Percentiles rank a stretch among this genome's conserved stretches.
These are phyloP conservation scores for Drosophila miranda DNA, from an alignment of 1,140 invertebrate genomes.

Conservation along the genomic window DNA sequence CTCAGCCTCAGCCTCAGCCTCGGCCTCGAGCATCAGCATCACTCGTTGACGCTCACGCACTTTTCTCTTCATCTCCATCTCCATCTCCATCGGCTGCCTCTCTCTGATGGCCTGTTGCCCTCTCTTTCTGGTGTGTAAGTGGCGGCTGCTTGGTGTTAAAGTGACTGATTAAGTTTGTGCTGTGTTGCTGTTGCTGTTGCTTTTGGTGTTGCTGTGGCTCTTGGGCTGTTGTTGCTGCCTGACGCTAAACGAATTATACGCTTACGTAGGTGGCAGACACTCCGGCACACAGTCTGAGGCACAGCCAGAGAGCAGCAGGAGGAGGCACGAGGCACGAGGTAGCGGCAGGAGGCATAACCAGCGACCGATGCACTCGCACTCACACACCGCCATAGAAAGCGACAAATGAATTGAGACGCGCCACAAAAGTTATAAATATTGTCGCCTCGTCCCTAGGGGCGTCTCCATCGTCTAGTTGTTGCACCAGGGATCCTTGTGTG, in stretches of 20 bases:
- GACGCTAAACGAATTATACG: conserved; percentile 79
- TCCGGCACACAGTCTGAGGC: conserved; percentile 51
- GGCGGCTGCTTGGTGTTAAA: conserved; percentile 71
- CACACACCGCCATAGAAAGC: conserved; percentile 3
- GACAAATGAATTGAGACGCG: conserved; percentile 80
- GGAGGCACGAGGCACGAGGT: too few relatives aligned
- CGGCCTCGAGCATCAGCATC: conserved; percentile 3
- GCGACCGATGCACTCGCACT: conserved; percentile 12
- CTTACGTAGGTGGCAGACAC: conserved; percentile 79
- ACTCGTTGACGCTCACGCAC: conserved; percentile 53
- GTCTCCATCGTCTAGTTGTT: conserved; percentile 42
- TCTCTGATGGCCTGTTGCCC: not conserved
- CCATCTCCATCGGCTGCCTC: conserved; percentile 1
- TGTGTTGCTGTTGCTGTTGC: conserved; percentile 42
- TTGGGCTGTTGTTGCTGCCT: conserved; percentile 33
- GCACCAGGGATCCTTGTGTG: conserved; percentile 36
- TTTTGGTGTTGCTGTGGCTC: conserved; percentile 21
- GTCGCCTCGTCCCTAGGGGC: conserved; percentile 52
- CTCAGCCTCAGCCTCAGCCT: conserved; percentile 8
- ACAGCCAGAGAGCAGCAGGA: not conserved
- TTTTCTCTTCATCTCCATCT: conserved; percentile 9
- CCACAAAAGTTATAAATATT: conserved; percentile 76
- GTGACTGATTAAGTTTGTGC: conserved; percentile 78
- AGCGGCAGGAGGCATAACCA: not conserved
- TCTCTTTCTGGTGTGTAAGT: conserved; percentile 44